phyloP scores from a whole-genome alignment of 2,797 vertebrate species.

The Coregonus ussuriensis region DNA sequence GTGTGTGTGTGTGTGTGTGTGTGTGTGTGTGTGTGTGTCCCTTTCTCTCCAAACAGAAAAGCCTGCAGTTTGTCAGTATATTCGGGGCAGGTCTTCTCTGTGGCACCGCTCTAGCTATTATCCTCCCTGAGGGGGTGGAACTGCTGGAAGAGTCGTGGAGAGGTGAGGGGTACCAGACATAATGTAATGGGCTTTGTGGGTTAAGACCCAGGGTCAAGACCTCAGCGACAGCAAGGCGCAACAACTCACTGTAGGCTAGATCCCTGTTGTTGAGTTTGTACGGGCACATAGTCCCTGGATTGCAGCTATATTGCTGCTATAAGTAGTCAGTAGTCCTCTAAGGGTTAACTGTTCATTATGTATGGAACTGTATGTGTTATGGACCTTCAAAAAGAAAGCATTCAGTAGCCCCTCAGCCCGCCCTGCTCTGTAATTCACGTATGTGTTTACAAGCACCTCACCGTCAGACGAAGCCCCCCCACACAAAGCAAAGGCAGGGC shows the following conservation, averaged over 20 bases:
- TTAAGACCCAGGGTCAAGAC: background rate
- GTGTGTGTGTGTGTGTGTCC: background rate
- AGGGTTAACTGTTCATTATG: constrained; percentile 14
- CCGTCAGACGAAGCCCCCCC: background rate
- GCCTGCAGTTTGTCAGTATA: constrained; percentile 73
- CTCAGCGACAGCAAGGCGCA: background rate
- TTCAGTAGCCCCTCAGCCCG: background rate
- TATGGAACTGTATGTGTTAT: background rate
- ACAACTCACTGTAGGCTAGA: background rate
- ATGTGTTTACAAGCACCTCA: constrained; percentile 9
- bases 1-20: background rate
- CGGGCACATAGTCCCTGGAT: background rate
- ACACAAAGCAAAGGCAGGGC: background rate
- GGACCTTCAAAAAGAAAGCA: background rate
- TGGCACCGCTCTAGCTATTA: constrained; percentile 72
- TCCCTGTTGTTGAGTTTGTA: background rate
- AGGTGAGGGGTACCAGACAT: constrained; percentile 31
- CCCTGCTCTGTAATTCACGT: background rate
- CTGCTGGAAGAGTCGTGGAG: constrained; percentile 64
- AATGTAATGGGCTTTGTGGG: background rate
- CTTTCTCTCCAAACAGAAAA: constrained; percentile 54
- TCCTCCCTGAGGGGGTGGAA: constrained; percentile 77
- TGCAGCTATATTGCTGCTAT: background rate
- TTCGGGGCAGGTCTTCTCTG: constrained; percentile 77
- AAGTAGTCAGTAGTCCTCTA: no score